Conservation (phyloP, 2,888 invertebrate genomes). For the Macaria liturata region DNA sequence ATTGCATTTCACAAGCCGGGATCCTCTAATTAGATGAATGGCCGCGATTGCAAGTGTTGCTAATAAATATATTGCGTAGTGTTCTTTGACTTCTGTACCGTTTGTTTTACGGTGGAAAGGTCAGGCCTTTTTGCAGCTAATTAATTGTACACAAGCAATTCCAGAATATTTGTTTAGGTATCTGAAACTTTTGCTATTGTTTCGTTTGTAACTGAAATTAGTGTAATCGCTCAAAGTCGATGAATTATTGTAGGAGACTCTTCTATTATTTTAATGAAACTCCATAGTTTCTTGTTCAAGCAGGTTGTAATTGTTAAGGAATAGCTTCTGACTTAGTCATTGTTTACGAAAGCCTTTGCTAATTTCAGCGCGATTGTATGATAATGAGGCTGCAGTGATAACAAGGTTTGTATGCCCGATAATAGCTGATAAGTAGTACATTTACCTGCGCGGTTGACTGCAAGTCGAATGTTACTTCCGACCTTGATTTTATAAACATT, state of each 20-base stretch:
- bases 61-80: constrained; percentile 48
- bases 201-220: not conserved
- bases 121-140: constrained; percentile 12
- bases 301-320: too few species aligned
- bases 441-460: constrained; percentile 41
- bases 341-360: constrained; percentile 37
- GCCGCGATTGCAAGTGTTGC: constrained; percentile 54
- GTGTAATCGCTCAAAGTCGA: not conserved
- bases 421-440: constrained; percentile 46
- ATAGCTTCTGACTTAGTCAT: constrained; percentile 36
- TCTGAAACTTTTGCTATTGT: constrained; percentile 2
- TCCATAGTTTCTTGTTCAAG: too few species aligned
- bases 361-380: constrained; percentile 39
- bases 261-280: too few species aligned
- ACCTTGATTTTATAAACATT: constrained; percentile 13
- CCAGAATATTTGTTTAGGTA: not conserved
- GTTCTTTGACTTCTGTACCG: constrained; percentile 41
- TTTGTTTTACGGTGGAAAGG: constrained; percentile 28
- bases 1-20: constrained; percentile 45
- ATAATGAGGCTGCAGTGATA: constrained; percentile 55
- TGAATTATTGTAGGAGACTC: not conserved
- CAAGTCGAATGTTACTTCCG: constrained; percentile 34
- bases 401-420: constrained; percentile 53
- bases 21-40: constrained; percentile 65
- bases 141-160: constrained; percentile 3